Evolutionary conservation across 1,140 invertebrate genomes (phyloP), one percentile per base, ranked within the genome.

Genomic region (Pseudomyrmex sp.): DNA sequence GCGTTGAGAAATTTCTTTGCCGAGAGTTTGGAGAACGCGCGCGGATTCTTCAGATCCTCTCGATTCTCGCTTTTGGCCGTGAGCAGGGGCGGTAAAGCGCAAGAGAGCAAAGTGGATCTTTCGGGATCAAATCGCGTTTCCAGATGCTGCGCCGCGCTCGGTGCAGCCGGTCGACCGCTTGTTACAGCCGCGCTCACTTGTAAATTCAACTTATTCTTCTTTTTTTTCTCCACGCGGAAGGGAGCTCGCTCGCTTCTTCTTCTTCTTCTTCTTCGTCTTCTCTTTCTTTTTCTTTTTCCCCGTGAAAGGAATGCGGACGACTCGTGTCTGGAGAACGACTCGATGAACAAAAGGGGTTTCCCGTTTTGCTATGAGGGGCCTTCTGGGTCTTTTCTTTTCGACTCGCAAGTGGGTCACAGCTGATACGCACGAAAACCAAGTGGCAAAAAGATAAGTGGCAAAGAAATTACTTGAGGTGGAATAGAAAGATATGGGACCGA

Each of bases 301-400:
- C 44, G 62, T 54, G 62, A 72, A 83, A 85, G 75, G 87, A 88
- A 88, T 88, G 86, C 87, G 74, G 58, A 73, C 86, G 79, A 88
- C 87, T 85, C 54, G 68, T 48, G 74, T 74, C 52, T 79, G 69
- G 46, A 56, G 73, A 88, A 63, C 59, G 68, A 79, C 58, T 83
- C 66, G 58, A 23, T 70, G 87, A 88, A 88, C 79, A 88, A 88
- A 88, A 44, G 83, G 84, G 68, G 73, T 77, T 59, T 35, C 63
- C 79, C 77, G 61, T 68, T 23, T 87, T 87, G 26, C 50, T 73
- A 10, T 63, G 46, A 56, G 58, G 52, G 62, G 72, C 62, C 79
- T 20, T 18, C 54, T 9, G 20, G 26, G 56, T 63, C 52, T 26
- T 54, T 69, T 26, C 63, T 44, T 70, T 18, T 54, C 62, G 3